Evolutionary conservation across 2,888 invertebrate species (phyloP), one percentile per base, ranked within the genome.

Genomic region (Meghimatium bilineatum): DNA sequence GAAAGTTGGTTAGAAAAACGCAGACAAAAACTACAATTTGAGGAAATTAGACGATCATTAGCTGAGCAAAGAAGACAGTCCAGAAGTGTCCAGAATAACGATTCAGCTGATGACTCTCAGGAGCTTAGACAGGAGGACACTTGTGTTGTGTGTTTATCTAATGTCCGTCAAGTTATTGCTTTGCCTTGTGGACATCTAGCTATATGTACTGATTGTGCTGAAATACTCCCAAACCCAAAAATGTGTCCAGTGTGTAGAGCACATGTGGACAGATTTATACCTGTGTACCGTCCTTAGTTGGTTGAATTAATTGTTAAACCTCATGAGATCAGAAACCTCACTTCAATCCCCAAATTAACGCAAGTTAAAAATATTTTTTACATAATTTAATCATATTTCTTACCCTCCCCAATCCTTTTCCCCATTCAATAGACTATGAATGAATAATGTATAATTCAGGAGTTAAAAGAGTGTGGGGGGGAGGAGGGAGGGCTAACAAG

Each of bases 161-260:
- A 97, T 94, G 97, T 97, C 0, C 96, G 97, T 90, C 97, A 97
- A 96, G 96, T 97, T 71, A 96, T 97, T 89, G 94, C 97, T 82
- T 93, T 98, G 86, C 97, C 97, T 0, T 98, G 98, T 93, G 97
- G 97, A 0, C 98, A 98, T 93, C 96, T 97, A 10, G 97, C 97
- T 90, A 94, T 97, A 49, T 98, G 98, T 92, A 96, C 96, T 93
- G 97, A 97, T 92, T 98, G 98, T 92, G 95, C 95, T 1, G 95
- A 96, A 87, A 95, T 95, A 91, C 96, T 97, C 85, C 94, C 94
- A 32, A 26, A 83, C 6, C 92, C 93, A 1, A 95, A 95, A 85
- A 93, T 93, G 79, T 98, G 98, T 91, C 98, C 98, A 0, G 95
- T 97, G 44, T 98, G 98, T 93, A 95, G 97, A 88, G 94, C 95